Conservation (phyloP, 2,113 vertebrate species). For the Lycaon pictus region DNA sequence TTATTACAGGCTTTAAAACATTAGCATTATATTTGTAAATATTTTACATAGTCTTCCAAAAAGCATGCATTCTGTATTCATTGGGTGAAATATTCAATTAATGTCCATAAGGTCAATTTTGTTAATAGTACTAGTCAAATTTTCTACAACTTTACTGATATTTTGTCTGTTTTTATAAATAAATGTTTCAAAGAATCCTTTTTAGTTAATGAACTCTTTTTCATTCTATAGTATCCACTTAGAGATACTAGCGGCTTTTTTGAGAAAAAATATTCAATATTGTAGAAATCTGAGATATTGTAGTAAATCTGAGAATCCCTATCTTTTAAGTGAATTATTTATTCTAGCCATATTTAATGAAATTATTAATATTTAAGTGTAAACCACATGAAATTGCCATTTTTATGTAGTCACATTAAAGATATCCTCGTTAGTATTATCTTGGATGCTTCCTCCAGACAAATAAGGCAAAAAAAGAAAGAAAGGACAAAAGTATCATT, state of each 20-base stretch:
- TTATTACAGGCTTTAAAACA: not conserved
- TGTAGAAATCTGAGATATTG: not conserved
- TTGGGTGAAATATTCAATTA: not conserved
- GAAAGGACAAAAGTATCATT: not conserved
- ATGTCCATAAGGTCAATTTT: not conserved
- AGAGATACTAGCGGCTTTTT: not conserved
- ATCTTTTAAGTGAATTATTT: not conserved
- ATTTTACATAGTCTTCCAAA: not conserved
- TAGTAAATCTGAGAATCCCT: not conserved
- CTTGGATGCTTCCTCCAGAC: not conserved
- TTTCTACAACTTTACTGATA: not conserved
- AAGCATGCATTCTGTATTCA: not conserved
- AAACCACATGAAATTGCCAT: not conserved
- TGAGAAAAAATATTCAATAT: not conserved
- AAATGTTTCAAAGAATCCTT: not conserved
- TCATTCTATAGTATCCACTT: not conserved
- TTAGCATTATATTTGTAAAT: not conserved
- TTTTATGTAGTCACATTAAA: not conserved
- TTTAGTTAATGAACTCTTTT: not conserved
- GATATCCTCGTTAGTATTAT: not conserved
- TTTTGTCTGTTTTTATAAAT: not conserved
- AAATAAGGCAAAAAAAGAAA: not conserved
- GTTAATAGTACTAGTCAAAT: not conserved
- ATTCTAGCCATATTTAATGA: not conserved
- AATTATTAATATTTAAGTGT: not conserved